phyloP scores from a whole-genome alignment of 1,140 invertebrate genomes.

The Tetramorium parvispinum region DNA sequence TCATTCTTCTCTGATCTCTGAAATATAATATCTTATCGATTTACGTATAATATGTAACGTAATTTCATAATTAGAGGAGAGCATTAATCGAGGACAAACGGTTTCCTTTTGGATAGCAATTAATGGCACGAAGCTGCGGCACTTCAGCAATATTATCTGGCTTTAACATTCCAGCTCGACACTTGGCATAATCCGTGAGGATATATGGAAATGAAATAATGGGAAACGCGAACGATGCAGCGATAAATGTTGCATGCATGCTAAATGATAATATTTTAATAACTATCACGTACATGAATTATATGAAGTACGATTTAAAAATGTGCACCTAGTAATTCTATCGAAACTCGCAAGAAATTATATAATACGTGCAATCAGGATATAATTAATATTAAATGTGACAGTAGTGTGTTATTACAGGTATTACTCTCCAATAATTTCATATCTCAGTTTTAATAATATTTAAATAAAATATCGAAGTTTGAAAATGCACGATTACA shows the following conservation, averaged over 20 bases:
- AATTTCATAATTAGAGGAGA: neutral
- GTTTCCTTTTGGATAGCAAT: constrained; percentile 20
- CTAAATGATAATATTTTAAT: constrained; percentile 49
- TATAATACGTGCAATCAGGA: neutral
- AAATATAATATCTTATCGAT: constrained; percentile 20
- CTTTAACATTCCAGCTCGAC: constrained; percentile 25
- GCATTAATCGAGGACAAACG: constrained; percentile 13
- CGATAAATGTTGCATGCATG: neutral
- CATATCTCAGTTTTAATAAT: neutral
- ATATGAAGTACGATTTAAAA: neutral
- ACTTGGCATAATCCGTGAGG: constrained; percentile 36
- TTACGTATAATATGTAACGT: neutral
- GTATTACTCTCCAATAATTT: neutral
- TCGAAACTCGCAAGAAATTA: neutral
- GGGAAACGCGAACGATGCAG: neutral
- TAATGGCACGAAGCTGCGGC: constrained; percentile 23
- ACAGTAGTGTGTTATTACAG: neutral
- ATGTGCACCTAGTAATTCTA: neutral
- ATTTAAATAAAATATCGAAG: neutral
- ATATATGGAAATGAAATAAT: constrained; percentile 25
- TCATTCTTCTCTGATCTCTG: neutral
- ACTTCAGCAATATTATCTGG: constrained; percentile 40
- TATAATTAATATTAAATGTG: neutral
- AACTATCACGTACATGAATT: neutral
- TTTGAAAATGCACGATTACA: too few relatives aligned